phyloP scores from a whole-genome alignment of 2,888 invertebrate genomes.

The Drosophila maculinotata region DNA sequence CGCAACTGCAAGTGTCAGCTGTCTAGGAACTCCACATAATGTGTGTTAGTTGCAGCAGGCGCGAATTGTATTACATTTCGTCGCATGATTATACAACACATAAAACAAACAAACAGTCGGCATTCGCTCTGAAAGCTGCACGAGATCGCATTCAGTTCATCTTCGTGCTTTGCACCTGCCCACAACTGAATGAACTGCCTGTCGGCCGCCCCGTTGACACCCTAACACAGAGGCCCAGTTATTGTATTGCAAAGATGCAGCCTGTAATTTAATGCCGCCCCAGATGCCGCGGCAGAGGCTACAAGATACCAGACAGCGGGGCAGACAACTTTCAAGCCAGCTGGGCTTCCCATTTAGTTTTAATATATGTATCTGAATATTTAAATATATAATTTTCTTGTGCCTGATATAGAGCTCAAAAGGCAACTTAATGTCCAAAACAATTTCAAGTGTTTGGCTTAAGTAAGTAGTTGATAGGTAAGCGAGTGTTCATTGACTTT shows the following conservation, averaged over 20 bases:
- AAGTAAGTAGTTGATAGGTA: constrained; percentile 23
- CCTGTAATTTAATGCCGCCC: constrained; percentile 65
- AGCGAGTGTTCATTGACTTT: constrained; percentile 41
- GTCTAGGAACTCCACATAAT: neutral
- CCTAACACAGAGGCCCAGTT: constrained; percentile 74
- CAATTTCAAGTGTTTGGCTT: constrained; percentile 25
- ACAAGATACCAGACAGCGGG: constrained; percentile 26
- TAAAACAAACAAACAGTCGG: constrained; percentile 25
- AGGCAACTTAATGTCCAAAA: constrained; percentile 7
- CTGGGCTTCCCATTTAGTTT: neutral
- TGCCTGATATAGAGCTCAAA: constrained; percentile 19
- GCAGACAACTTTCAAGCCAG: constrained; percentile 58
- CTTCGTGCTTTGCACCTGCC: constrained; percentile 38
- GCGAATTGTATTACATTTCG: constrained; percentile 20
- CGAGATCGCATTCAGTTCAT: constrained; percentile 32
- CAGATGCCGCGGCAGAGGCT: neutral
- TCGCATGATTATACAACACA: constrained; percentile 54
- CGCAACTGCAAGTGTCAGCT: constrained; percentile 31
- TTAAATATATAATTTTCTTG: constrained; percentile 1
- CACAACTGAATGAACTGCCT: constrained; percentile 34
- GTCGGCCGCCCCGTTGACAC: constrained; percentile 62
- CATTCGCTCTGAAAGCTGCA: constrained; percentile 40
- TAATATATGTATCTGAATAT: constrained; percentile 11
- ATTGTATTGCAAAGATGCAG: constrained; percentile 22
- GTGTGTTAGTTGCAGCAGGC: constrained; percentile 8